These are phyloP conservation scores for Drosophila rufa DNA, from an alignment of 1,140 invertebrate genomes.

Conservation along the genomic window DNA sequence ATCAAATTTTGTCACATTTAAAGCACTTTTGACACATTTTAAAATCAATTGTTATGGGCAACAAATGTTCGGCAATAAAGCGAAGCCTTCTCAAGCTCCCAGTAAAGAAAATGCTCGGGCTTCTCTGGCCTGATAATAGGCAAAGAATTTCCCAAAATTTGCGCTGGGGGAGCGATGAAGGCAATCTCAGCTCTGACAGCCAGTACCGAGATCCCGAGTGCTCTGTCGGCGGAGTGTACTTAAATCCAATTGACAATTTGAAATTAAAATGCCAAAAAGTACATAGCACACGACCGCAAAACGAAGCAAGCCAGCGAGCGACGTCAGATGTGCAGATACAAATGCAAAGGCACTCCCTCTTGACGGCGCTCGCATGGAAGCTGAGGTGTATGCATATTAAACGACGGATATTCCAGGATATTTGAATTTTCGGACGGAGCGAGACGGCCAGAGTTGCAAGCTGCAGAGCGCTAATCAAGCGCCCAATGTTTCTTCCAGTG, in stretches of 20 bases:
- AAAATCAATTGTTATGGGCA: conserved; percentile 77
- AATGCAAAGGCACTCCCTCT: neutral
- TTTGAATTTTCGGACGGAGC: neutral
- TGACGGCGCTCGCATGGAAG: neutral
- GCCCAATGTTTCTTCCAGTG: conserved; percentile 38
- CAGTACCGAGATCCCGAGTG: conserved; percentile 4
- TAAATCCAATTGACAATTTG: conserved; percentile 84
- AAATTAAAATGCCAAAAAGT: conserved; percentile 84
- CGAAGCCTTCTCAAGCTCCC: conserved; percentile 3
- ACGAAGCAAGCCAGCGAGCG: conserved; percentile 39
- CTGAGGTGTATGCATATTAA: conserved; percentile 5
- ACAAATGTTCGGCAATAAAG: conserved; percentile 53
- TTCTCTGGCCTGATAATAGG: conserved; percentile 61
- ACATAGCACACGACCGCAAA: conserved; percentile 61
- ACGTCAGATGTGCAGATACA: conserved; percentile 36
- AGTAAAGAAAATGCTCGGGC: conserved; percentile 11
- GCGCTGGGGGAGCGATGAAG: conserved; percentile 73
- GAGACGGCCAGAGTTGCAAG: too few species aligned
- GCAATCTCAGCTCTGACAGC: conserved; percentile 53
- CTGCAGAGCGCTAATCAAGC: conserved; percentile 22
- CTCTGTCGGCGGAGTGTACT: conserved; percentile 61
- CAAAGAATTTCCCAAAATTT: conserved; percentile 72
- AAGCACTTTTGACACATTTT: conserved; percentile 79
- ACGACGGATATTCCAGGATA: conserved; percentile 9
- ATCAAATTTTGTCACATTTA: conserved; percentile 75